Conservation (phyloP, 2,888 invertebrate genomes). For the Calameuta pallipes region DNA sequence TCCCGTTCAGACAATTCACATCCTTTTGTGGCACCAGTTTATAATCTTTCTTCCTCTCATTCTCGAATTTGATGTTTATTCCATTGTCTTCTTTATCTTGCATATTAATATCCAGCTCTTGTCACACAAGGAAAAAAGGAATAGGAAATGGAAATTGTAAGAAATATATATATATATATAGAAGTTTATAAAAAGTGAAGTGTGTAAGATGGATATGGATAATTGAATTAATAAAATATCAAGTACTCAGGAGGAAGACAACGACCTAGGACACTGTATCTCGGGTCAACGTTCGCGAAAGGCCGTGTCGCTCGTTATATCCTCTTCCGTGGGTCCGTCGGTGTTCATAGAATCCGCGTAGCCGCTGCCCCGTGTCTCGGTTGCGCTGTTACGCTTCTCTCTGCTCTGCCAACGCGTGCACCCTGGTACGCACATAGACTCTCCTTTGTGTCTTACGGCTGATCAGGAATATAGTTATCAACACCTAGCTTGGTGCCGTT, state of each 20-base stretch:
- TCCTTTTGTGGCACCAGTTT: constrained; percentile 47
- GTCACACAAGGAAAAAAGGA: background rate
- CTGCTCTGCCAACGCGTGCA: constrained; percentile 29
- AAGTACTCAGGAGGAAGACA: background rate
- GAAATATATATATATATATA: background rate
- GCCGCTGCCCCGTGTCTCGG: constrained; percentile 11
- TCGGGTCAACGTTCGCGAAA: constrained; percentile 24
- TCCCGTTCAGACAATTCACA: constrained; percentile 41
- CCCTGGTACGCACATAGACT: constrained; percentile 36
- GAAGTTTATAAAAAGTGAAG: background rate
- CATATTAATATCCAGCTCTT: background rate
- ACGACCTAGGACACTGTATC: background rate
- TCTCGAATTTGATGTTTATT: constrained; percentile 59
- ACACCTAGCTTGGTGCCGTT: background rate
- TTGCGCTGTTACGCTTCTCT: constrained; percentile 25
- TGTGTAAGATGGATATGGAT: background rate
- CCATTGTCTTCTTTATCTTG: constrained; percentile 61
- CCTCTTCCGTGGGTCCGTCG: constrained; percentile 41
- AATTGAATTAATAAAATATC: background rate
- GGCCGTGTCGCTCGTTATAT: constrained; percentile 28
- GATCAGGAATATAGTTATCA: background rate
- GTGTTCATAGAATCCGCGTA: constrained; percentile 41
- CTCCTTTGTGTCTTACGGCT: background rate
- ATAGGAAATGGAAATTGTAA: background rate
- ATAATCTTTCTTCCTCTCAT: constrained; percentile 51